phyloP scores from a whole-genome alignment of 2,888 invertebrate genomes.

The Heliconius aoede region DNA sequence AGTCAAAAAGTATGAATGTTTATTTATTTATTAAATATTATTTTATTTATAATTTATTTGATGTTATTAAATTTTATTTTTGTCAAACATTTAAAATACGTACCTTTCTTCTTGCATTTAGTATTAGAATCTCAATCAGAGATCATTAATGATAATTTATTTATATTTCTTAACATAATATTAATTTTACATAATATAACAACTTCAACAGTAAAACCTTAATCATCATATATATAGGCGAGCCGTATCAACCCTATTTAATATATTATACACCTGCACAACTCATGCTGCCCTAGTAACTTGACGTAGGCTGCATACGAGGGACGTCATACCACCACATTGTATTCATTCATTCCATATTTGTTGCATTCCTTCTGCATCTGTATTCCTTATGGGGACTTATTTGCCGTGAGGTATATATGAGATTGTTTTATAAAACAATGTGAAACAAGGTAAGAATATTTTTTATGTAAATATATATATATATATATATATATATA shows the following conservation, averaged over 20 bases:
- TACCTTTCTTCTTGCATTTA: too few relatives aligned
- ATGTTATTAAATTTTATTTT: background rate
- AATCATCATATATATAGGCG: too few relatives aligned
- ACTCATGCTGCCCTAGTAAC: conserved; percentile 64
- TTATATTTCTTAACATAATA: too few relatives aligned
- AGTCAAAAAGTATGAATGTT: too few relatives aligned
- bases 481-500: too few relatives aligned
- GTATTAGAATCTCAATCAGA: background rate
- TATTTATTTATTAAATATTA: background rate
- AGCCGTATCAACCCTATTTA: conserved; percentile 16
- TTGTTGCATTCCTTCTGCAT: conserved; percentile 11
- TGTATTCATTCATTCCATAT: conserved; percentile 45
- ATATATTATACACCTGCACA: conserved; percentile 12
- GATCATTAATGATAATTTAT: background rate
- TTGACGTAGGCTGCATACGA: conserved; percentile 67
- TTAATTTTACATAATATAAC: too few relatives aligned
- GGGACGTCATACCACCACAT: conserved; percentile 63
- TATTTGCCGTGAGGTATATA: background rate
- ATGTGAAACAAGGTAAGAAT: too few relatives aligned
- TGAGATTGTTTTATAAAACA: background rate
- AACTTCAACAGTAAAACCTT: background rate
- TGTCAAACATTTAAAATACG: too few relatives aligned
- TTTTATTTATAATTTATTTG: background rate
- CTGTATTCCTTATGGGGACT: background rate
- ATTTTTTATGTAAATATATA: too few relatives aligned